phyloP scores from a whole-genome alignment of 2,888 invertebrate species.

The Pristionchus japonicus region DNA sequence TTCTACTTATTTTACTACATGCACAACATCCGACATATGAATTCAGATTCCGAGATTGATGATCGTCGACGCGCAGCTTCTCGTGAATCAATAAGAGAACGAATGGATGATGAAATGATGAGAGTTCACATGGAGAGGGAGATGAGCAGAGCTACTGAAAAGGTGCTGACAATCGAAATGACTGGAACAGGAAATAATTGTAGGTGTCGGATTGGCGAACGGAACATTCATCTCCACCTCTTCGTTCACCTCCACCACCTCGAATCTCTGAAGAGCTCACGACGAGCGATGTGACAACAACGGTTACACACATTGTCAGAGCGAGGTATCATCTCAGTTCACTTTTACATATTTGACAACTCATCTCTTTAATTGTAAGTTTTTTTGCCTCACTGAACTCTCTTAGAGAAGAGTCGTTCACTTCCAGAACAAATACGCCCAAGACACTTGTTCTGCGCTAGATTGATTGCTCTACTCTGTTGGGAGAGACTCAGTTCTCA shows the following conservation, averaged over 20 bases:
- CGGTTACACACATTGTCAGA: constrained; percentile 15
- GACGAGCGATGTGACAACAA: constrained; percentile 15
- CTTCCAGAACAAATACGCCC: too few species aligned
- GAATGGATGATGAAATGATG: background rate
- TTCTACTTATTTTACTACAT: too few species aligned
- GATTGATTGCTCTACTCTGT: too few species aligned
- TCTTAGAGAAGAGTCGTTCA: too few species aligned
- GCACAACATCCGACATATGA: too few species aligned
- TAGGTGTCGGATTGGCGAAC: constrained; percentile 36
- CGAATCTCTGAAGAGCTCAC: background rate
- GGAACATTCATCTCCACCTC: constrained; percentile 16
- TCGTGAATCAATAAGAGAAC: background rate
- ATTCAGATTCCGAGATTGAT: background rate
- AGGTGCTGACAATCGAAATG: background rate
- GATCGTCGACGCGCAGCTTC: background rate
- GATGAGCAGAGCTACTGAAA: background rate
- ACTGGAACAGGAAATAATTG: background rate
- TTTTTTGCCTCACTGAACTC: too few species aligned
- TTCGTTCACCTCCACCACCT: background rate
- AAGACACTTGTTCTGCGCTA: too few species aligned
- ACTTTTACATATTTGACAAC: too few species aligned
- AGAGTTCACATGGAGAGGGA: constrained; percentile 22
- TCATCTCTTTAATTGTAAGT: too few species aligned
- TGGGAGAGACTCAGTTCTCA: background rate
- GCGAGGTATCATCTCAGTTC: background rate